Evolutionary conservation across 2,113 vertebrate species (phyloP).

Genomic region (Anser cygnoides): DNA sequence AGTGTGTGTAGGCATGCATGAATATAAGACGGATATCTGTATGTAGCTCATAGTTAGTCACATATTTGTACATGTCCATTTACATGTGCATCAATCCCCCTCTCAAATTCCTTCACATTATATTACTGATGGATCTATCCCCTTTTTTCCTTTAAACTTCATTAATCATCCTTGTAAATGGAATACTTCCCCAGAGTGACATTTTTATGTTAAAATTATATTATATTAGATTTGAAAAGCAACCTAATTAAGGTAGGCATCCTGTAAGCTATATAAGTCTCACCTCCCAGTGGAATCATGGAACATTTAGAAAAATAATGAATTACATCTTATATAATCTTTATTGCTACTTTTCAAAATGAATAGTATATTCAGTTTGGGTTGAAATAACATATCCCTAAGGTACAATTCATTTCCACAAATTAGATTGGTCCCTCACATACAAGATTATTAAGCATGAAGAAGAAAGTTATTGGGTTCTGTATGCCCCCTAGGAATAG

Average conservation of each 20-base stretch:
- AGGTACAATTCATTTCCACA: slow-evolving; percentile 73
- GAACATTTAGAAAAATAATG: slow-evolving; percentile 78
- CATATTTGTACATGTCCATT: not conserved
- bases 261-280: slow-evolving; percentile 71
- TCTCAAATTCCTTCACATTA: not conserved
- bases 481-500: slow-evolving; percentile 36
- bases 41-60: not conserved
- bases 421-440: slow-evolving; percentile 73
- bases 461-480: slow-evolving; percentile 68
- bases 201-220: slow-evolving; percentile 73
- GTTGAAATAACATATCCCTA: slow-evolving; percentile 73
- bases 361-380: slow-evolving; percentile 73
- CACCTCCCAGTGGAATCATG: slow-evolving; percentile 57
- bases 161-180: slow-evolving; percentile 67
- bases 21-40: not conserved
- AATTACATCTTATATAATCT: slow-evolving; percentile 77
- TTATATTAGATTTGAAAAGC: slow-evolving; percentile 75
- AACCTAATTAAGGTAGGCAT: slow-evolving; percentile 74
- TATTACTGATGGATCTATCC: not conserved
- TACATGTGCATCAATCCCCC: not conserved
- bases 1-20: slow-evolving; percentile 27
- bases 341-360: slow-evolving; percentile 74
- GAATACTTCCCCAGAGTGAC: slow-evolving; percentile 70
- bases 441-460: slow-evolving; percentile 73
- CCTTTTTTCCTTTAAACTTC: slow-evolving; percentile 40